Evolutionary conservation across 2,888 invertebrate species (phyloP), one percentile per base, ranked within the genome.

Genomic region (Orchesella flavescens): DNA sequence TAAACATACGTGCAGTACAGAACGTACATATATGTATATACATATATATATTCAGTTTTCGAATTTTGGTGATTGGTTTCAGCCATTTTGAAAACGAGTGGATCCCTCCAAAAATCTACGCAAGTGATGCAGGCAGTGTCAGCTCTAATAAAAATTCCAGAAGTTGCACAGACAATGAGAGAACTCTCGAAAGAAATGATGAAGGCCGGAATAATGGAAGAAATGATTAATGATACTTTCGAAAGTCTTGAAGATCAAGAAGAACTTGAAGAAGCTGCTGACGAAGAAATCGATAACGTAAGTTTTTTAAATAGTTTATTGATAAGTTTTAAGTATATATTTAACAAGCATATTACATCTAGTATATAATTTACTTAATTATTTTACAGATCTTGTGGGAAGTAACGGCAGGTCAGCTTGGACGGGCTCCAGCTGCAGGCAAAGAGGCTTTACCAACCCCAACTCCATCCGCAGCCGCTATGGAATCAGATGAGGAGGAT

Each of bases 101-200:
- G 98, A 7, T 94, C 97, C 0, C 91, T 99, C 71, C 94, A 96
- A 89, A 97, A 97, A 90, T 98, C 98, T 43, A 97, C 98, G 1
- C 98, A 98, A 92, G 98, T 99, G 0, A 99, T 99, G 99, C 95
- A 96, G 91, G 95, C 96, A 0, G 99, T 99, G 98, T 98, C 98
- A 89, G 93, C 94, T 5, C 91, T 99, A 9, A 92, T 99, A 1
- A 93, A 95, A 87, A 93, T 98, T 17, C 97, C 98, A 0, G 99
- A 99, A 91, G 94, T 99, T 2, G 96, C 97, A 0, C 94, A 94
- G 57, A 97, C 97, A 0, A 99, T 99, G 99, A 94, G 97, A 89
- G 98, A 98, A 88, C 92, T 99, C 92, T 98, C 98, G 1, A 97
- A 96, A 89, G 99, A 99, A 92, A 99, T 99, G 99, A 99, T 97